Evolutionary conservation across 2,888 invertebrate genomes (phyloP), one percentile per base, ranked within the genome.

Genomic region (Suillia variegata): DNA sequence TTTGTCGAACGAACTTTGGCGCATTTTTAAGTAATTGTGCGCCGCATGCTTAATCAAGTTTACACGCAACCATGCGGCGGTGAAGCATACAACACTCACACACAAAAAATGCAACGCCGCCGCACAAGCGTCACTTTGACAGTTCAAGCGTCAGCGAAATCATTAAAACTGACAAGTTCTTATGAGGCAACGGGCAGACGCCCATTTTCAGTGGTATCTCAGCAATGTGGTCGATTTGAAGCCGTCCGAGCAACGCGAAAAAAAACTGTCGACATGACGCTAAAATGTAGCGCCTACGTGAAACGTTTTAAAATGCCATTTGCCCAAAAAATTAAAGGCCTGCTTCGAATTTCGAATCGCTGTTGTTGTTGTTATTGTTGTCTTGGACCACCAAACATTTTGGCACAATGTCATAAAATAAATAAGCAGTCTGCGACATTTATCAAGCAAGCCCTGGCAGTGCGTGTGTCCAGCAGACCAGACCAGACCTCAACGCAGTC

Each of bases 351-450:
- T n/a, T n/a, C n/a, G n/a, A n/a, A n/a, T n/a, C n/a, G n/a, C n/a
- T n/a, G n/a, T n/a, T n/a, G n/a, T n/a, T n/a, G n/a, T n/a, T n/a
- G n/a, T n/a, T n/a, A n/a, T n/a, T n/a, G n/a, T n/a, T n/a, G n/a
- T n/a, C n/a, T n/a, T 59, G 61, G 73, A 72, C 73, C 75, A 73
- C 75, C 72, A 64, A 26, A 31, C 56, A 34, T 53, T 50, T 61
- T 56, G 51, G 58, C 60, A 20, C 54, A 59, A 79, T 80, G 80
- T 80, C 81, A 80, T 80, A 73, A 73, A 73, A 70, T 73, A 80
- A 80, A 80, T 80, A 80, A 80, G 77, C 74, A 77, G 71, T 76
- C 80, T 77, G 79, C 78, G 80, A 80, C 80, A 80, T 80, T 80
- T 80, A 80, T 80, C 81, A 80, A 22, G 17, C 33, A 38, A 24